phyloP scores from a whole-genome alignment of 37 sponge, comb jelly and placozoan genomes.

The Agelas oroides region DNA sequence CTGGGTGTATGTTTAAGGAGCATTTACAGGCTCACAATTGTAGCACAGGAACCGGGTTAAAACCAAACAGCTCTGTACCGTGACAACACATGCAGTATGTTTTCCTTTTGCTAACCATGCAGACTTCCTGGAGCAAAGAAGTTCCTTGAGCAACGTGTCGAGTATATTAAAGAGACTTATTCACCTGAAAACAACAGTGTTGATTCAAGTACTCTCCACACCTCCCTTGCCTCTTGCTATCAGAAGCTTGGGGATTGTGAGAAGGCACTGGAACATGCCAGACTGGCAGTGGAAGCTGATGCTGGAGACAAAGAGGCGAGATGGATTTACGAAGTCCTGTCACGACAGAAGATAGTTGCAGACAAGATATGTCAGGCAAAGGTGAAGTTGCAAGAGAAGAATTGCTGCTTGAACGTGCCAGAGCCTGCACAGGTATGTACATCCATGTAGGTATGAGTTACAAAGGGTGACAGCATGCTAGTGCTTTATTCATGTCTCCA shows the following conservation, averaged over 20 bases:
- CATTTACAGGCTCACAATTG: too few species aligned
- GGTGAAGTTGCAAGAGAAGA: background rate
- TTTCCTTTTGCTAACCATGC: too few species aligned
- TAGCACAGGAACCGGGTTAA: too few species aligned
- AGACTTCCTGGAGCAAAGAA: background rate
- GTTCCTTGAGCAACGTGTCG: background rate
- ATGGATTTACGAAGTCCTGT: conserved; percentile 28
- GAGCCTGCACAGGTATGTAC: conserved; percentile 1
- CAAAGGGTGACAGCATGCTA: too few species aligned
- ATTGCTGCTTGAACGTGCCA: background rate
- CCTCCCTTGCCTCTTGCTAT: conserved; percentile 24
- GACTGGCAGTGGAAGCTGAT: background rate
- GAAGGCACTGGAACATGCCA: conserved; percentile 18
- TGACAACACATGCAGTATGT: too few species aligned
- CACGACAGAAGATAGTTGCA: conserved; percentile 13
- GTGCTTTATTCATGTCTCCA: too few species aligned
- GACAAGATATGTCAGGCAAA: background rate
- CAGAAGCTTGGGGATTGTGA: conserved; percentile 2
- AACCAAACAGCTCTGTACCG: too few species aligned
- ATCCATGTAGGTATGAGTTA: background rate
- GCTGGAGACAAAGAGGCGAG: background rate
- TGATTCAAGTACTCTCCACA: background rate
- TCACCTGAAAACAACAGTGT: too few species aligned
- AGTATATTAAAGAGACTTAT: background rate
- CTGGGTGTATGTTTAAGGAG: too few species aligned